Conservation (phyloP, 2,113 vertebrate species). For the Empidonax traillii region DNA sequence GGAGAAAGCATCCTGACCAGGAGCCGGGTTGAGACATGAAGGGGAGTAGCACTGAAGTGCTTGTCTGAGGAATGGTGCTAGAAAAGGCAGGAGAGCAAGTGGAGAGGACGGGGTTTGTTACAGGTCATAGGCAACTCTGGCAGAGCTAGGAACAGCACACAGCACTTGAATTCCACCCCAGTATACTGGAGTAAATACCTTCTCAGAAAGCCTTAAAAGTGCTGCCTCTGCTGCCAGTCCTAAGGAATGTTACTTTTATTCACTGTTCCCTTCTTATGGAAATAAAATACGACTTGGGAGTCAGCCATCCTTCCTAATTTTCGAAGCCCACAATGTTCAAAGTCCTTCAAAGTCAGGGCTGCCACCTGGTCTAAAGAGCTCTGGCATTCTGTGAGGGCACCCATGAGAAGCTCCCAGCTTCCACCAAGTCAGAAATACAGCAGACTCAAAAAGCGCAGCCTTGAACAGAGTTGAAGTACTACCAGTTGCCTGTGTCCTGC, state of each 20-base stretch:
- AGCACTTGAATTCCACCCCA: neutral
- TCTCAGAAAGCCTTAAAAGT: neutral
- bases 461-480: neutral
- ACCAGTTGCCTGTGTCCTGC: neutral
- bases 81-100: neutral
- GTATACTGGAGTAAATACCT: neutral
- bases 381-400: neutral
- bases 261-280: neutral
- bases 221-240: neutral
- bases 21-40: rapidly evolving
- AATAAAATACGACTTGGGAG: neutral
- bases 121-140: neutral
- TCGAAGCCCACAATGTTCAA: neutral
- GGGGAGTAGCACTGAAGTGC: neutral
- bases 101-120: neutral
- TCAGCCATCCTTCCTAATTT: neutral
- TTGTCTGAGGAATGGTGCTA: neutral
- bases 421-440: neutral
- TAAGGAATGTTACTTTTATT: neutral
- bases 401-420: neutral
- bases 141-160: neutral
- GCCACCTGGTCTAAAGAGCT: neutral
- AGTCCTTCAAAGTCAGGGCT: neutral
- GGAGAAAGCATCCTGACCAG: neutral
- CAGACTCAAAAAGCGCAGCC: neutral